phyloP scores from a whole-genome alignment of 2,888 invertebrate genomes.

The Deilephila elpenor region DNA sequence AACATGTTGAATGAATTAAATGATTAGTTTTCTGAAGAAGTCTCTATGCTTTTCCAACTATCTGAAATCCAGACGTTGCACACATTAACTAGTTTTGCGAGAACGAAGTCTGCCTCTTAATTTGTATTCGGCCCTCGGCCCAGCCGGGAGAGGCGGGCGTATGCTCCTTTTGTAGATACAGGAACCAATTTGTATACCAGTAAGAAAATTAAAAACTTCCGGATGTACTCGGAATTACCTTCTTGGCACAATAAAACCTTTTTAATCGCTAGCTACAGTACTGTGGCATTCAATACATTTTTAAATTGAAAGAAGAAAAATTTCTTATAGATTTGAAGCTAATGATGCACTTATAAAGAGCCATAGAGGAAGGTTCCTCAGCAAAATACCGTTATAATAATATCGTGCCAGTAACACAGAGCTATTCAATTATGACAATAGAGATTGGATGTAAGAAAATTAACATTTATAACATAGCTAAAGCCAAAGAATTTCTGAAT shows the following conservation, averaged over 20 bases:
- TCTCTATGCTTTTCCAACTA: constrained; percentile 56
- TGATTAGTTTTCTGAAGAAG: constrained; percentile 32
- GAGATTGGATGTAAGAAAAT: constrained; percentile 57
- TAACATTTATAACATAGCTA: constrained; percentile 62
- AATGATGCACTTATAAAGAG: too few relatives aligned
- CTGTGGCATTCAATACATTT: not conserved
- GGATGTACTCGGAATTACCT: constrained; percentile 63
- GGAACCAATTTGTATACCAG: constrained; percentile 80
- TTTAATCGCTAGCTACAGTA: constrained; percentile 37
- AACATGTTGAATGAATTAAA: constrained; percentile 38
- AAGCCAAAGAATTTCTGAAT: constrained; percentile 71
- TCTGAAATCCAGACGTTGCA: constrained; percentile 70
- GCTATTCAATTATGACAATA: constrained; percentile 38
- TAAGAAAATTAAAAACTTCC: constrained; percentile 78
- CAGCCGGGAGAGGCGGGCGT: constrained; percentile 63
- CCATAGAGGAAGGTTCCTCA: too few relatives aligned
- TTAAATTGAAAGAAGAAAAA: not conserved
- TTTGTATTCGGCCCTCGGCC: constrained; percentile 77
- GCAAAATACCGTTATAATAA: constrained; percentile 18
- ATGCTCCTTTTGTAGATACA: constrained; percentile 77
- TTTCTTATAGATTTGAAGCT: not conserved
- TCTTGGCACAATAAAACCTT: constrained; percentile 60
- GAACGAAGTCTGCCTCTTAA: constrained; percentile 72
- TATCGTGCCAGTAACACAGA: constrained; percentile 35
- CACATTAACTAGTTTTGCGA: constrained; percentile 74